Conservation (phyloP, 2,888 invertebrate species). For the Lasioglossum zephyrum region DNA sequence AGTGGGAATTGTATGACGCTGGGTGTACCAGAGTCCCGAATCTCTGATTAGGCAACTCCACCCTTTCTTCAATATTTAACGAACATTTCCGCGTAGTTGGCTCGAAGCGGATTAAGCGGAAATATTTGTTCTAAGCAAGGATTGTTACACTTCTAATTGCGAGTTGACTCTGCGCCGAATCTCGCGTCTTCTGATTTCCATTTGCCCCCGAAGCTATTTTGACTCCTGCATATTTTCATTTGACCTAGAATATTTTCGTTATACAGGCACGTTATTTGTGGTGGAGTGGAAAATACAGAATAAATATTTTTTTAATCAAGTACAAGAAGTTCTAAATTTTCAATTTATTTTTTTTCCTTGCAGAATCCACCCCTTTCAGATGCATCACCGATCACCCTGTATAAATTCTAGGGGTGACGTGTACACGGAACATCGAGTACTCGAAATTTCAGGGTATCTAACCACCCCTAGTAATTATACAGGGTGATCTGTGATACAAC, state of each 20-base stretch:
- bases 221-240: neutral
- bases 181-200: constrained; percentile 11
- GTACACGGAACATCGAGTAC: no score
- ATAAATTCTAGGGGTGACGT: no score
- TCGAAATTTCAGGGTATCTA: no score
- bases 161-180: neutral
- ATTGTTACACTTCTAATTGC: neutral
- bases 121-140: constrained; percentile 1
- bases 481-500: no score
- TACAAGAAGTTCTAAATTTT: no score
- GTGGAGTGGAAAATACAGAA: neutral
- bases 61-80: constrained; percentile 1
- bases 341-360: no score
- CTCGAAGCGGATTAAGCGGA: neutral
- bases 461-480: no score
- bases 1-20: neutral
- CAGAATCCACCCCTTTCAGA: no score
- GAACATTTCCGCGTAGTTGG: neutral
- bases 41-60: neutral
- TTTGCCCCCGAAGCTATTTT: neutral
- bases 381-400: no score
- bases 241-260: neutral
- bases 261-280: neutral
- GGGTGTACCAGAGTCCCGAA: neutral
- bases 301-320: neutral